Percentiles rank a stretch among this genome's conserved stretches.
Conservation (phyloP, 2,797 vertebrate genomes). For the Galago senegalensis region DNA sequence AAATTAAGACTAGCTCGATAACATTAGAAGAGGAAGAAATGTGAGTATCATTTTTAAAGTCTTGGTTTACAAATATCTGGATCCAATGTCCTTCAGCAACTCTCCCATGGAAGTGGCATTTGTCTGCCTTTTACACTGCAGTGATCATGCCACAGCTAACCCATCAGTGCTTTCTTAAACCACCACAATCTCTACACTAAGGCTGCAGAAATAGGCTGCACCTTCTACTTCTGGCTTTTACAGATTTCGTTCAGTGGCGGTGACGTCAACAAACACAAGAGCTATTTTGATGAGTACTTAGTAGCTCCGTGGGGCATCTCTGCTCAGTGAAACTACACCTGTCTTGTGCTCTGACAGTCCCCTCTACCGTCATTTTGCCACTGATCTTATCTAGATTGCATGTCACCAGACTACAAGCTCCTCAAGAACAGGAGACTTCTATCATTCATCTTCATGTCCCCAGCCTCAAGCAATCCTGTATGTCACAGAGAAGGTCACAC, state of each 20-base stretch:
- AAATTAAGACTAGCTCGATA: neutral
- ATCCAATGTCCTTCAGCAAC: neutral
- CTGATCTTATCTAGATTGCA: neutral
- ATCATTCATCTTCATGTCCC: neutral
- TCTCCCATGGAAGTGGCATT: neutral
- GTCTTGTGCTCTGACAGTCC: neutral
- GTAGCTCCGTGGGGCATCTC: neutral
- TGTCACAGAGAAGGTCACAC: neutral
- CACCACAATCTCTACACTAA: neutral
- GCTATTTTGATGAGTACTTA: neutral
- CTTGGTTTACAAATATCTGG: neutral
- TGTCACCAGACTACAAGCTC: accelerated
- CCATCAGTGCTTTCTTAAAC: neutral
- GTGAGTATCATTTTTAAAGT: neutral
- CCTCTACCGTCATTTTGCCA: neutral
- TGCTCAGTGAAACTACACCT: neutral
- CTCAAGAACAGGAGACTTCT: neutral
- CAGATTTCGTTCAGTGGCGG: neutral
- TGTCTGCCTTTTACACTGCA: neutral
- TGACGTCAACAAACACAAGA: neutral
- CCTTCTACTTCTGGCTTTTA: neutral
- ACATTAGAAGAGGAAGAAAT: neutral
- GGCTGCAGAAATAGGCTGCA: neutral
- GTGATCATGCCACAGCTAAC: accelerated
- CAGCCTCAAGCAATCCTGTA: neutral